Evolutionary conservation across 2,888 invertebrate species (phyloP).

Genomic region (Nomada fucata): DNA sequence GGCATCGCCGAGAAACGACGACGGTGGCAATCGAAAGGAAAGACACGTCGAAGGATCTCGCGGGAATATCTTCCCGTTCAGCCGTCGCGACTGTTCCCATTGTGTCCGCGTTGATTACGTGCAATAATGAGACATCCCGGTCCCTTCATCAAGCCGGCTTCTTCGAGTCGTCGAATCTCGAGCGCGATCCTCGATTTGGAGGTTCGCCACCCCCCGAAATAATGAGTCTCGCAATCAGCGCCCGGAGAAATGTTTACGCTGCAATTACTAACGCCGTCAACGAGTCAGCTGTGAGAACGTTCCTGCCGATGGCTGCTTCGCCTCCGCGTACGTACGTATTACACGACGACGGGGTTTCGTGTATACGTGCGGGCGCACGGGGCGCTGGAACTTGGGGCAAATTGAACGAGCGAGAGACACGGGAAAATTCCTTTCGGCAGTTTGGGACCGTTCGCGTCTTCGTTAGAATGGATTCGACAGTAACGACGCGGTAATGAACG

Average conservation of each 20-base stretch:
- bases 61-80: slow-evolving; percentile 38
- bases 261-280: slow-evolving; percentile 75
- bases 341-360: background rate
- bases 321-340: slow-evolving; percentile 7
- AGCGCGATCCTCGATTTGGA: slow-evolving; percentile 76
- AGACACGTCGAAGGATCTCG: slow-evolving; percentile 36
- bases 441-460: slow-evolving; percentile 21
- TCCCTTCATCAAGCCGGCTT: slow-evolving; percentile 71
- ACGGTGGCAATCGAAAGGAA: background rate
- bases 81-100: slow-evolving; percentile 54
- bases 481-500: slow-evolving; percentile 33
- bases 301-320: slow-evolving; percentile 28
- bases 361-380: background rate
- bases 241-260: slow-evolving; percentile 80
- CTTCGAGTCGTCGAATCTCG: slow-evolving; percentile 73
- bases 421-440: slow-evolving; percentile 4
- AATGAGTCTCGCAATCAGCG: slow-evolving; percentile 82
- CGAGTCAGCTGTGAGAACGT: slow-evolving; percentile 40
- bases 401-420: slow-evolving; percentile 28
- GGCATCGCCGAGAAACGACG: background rate
- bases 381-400: background rate
- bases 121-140: slow-evolving; percentile 78
- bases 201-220: slow-evolving; percentile 75
- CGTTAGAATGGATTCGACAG: slow-evolving; percentile 12
- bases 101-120: slow-evolving; percentile 80